Base-by-base conservation (phyloP, 1,140 invertebrate species). In the Hyles euphorbiae region DNA sequence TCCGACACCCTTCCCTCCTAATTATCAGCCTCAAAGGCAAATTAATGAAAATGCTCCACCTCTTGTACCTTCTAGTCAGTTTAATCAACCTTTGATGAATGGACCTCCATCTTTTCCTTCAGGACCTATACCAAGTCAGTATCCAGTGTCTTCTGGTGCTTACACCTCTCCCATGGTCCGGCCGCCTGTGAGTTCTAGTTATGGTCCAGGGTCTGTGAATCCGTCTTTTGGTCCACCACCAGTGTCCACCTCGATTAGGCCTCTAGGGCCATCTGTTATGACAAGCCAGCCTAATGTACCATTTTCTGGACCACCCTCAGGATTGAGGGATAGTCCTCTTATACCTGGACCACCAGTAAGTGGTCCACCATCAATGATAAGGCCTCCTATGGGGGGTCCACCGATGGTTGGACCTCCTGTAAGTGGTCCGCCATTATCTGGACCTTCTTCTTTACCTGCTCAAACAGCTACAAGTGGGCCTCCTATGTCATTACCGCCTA, bases 21-120 rank as follows among this genome's bases (percentile, higher is more conserved):
- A 73, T 46, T 72, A 73, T 8, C 74, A 73, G 47, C 74, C 74
- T 50, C 77, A 73, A 46, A 56, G 65, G 58, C 87, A 90, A 70
- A 89, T 90, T 11, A 89, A 89, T 72, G 78, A 88, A 52, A 89
- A 85, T 77, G 73, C 83, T 58, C 85, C 87, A 63, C 87, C 87
- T 56, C 76, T 89, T 11, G 67, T 83, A 70, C 67, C 87, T 58
- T 81, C 86, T 83, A 89, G 78, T 83, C 83, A 87, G 61, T 76
- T 64, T 57, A 79, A 70, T 64, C 83, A 85, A 68, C 74, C 80
- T 56, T 46, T 81, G 33, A 63, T 74, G 12, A 88, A 87, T 80
- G 83, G 82, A 0, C 84, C 84, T 34, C 61, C 55, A 10, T 52
- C 59, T 32, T 36, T 53, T n/a, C 60, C 56, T 11, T 55, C 60